phyloP scores from a whole-genome alignment of 2,888 invertebrate genomes.

The Folsomia candida region DNA sequence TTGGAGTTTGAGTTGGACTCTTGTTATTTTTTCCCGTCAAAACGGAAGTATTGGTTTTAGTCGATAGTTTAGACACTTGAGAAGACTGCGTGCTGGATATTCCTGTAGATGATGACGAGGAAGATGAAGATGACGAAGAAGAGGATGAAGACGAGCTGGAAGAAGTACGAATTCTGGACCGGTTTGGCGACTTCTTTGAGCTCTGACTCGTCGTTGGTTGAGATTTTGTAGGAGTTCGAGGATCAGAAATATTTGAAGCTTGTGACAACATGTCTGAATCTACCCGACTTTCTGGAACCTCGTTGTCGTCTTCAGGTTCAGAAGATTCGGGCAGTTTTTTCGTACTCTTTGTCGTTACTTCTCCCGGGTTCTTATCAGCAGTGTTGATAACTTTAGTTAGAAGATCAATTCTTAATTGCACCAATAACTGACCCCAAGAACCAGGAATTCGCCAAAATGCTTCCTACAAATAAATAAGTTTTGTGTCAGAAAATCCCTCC shows the following conservation, averaged over 20 bases:
- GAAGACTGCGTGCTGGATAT: no score
- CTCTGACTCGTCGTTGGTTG: neutral
- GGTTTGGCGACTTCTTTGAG: no score
- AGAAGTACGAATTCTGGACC: no score
- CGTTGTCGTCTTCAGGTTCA: neutral
- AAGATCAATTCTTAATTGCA: constrained; percentile 15
- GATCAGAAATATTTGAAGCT: neutral
- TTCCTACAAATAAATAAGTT: constrained; percentile 63
- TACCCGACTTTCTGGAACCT: neutral
- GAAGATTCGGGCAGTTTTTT: neutral
- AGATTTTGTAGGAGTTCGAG: neutral
- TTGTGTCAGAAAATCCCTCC: no score
- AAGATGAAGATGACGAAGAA: constrained; percentile 1
- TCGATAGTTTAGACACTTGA: neutral
- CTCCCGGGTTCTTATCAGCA: no score
- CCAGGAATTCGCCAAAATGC: constrained; percentile 80
- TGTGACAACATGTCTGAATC: neutral
- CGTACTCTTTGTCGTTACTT: neutral
- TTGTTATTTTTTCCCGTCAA: neutral
- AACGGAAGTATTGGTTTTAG: neutral
- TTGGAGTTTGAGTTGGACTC: neutral
- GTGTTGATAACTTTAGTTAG: constrained; percentile 5
- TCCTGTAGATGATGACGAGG: neutral
- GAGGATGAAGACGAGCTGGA: no score
- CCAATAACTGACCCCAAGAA: constrained; percentile 15